Evolutionary conservation across 1,140 invertebrate genomes (phyloP).

Genomic region (honey bee (Apis mellifera)): DNA sequence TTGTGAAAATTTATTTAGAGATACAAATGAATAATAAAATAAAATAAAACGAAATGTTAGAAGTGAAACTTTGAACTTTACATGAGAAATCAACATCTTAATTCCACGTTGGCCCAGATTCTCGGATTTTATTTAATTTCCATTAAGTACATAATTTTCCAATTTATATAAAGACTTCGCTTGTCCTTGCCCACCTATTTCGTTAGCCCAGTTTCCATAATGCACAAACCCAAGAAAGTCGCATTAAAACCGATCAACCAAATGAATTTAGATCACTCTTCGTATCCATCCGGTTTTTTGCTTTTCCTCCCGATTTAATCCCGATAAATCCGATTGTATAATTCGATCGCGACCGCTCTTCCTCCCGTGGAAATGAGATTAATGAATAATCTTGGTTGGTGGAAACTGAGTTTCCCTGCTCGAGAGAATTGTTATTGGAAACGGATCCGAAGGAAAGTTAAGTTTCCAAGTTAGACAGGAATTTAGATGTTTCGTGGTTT

Average conservation of each 20-base stretch:
- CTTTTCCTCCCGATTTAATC: not conserved
- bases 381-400: not conserved
- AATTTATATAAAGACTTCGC: no score
- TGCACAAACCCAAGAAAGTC: no score
- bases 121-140: not conserved
- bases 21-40: no score
- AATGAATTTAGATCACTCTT: not conserved
- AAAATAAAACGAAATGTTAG: not conserved
- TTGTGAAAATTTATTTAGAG: no score
- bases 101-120: not conserved
- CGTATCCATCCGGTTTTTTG: not conserved
- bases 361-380: not conserved
- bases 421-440: not conserved
- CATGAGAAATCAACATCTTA: not conserved
- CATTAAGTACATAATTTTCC: not conserved
- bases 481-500: not conserved
- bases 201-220: not conserved
- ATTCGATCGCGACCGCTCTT: not conserved
- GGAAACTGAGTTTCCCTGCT: not conserved
- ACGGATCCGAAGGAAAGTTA: no score
- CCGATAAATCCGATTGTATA: not conserved
- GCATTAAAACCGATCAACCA: not conserved
- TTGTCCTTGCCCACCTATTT: not conserved
- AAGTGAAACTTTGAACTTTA: not conserved
- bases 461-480: not conserved